Conservation (phyloP, 2,113 vertebrate genomes). For the Oryctolagus cuniculus region DNA sequence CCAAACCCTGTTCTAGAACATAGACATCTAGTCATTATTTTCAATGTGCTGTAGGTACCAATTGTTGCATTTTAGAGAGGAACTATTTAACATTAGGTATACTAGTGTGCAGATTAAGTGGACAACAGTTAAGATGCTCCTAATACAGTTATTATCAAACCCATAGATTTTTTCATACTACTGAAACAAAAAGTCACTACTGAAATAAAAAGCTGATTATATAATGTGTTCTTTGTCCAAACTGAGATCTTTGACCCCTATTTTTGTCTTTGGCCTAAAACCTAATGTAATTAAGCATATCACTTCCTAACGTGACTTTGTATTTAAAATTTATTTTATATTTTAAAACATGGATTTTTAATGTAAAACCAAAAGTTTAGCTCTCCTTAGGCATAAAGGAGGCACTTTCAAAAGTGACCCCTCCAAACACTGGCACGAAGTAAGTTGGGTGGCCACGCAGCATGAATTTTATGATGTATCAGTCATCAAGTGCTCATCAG, state of each 20-base stretch:
- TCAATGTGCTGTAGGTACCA: background rate
- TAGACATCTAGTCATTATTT: background rate
- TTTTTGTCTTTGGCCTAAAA: background rate
- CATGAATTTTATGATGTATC: constrained; percentile 56
- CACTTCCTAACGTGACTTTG: background rate
- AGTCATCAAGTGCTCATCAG: constrained; percentile 21
- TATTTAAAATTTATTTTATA: background rate
- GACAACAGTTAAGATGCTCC: background rate
- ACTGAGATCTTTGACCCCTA: background rate
- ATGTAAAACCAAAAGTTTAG: background rate
- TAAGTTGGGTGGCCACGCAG: constrained; percentile 17
- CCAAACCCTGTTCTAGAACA: background rate
- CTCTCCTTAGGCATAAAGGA: background rate
- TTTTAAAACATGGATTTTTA: background rate
- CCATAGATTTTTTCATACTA: background rate
- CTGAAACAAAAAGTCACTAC: background rate
- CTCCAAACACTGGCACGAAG: background rate
- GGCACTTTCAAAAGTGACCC: background rate
- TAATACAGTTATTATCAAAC: background rate
- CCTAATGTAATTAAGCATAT: constrained; percentile 27
- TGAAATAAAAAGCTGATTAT: background rate
- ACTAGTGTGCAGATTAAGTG: background rate
- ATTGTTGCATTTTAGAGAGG: background rate
- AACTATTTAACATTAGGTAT: background rate
- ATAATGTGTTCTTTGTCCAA: background rate